These are phyloP conservation scores for Cephalopterus ornatus DNA, from an alignment of 2,113 vertebrate genomes.

Conservation along the genomic window DNA sequence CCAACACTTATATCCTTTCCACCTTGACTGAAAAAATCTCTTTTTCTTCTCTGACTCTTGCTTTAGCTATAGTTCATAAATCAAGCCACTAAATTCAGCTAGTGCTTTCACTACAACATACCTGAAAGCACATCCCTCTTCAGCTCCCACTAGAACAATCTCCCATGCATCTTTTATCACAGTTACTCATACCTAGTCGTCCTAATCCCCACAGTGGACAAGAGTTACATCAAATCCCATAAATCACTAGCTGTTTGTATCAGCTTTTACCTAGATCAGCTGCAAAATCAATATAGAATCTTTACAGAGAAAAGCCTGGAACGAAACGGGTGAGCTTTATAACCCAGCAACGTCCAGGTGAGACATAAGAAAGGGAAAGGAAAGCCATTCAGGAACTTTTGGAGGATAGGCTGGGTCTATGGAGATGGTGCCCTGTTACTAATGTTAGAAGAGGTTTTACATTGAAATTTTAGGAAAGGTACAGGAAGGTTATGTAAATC, in stretches of 20 bases:
- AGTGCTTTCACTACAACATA: background rate
- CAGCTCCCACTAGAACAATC: background rate
- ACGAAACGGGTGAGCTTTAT: background rate
- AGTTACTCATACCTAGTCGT: background rate
- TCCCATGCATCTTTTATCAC: background rate
- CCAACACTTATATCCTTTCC: background rate
- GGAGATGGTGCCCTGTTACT: background rate
- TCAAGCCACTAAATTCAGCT: background rate
- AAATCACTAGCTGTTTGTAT: background rate
- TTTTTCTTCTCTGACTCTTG: background rate
- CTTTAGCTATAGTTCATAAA: background rate
- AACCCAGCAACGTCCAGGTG: background rate
- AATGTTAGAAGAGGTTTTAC: background rate
- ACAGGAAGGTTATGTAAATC: background rate
- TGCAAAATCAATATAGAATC: background rate
- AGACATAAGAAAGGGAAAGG: background rate
- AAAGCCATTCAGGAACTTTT: background rate
- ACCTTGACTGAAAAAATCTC: background rate
- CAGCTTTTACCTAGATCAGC: background rate
- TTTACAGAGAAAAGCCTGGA: background rate
- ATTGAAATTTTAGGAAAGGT: background rate
- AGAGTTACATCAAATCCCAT: background rate
- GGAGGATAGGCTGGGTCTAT: rapidly evolving
- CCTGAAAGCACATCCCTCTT: background rate
- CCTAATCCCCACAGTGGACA: background rate